phyloP scores from a whole-genome alignment of 2,113 vertebrate species.

The Oreamnos americanus region DNA sequence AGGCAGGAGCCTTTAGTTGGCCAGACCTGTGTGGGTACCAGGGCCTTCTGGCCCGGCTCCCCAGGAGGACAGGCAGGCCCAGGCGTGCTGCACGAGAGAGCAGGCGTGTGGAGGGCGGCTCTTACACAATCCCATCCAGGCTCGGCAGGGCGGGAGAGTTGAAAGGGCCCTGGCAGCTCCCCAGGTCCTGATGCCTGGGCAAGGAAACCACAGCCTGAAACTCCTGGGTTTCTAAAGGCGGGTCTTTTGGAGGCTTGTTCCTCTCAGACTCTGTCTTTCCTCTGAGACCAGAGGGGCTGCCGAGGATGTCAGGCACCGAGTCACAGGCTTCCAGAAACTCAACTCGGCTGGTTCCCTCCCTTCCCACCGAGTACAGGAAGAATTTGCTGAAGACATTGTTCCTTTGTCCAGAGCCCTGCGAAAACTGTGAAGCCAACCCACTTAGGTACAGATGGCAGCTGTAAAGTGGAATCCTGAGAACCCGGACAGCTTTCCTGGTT shows the following conservation, averaged over 20 bases:
- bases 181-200: conserved; percentile 24
- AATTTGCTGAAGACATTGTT: not conserved
- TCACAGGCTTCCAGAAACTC: not conserved
- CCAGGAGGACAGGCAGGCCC: conserved; percentile 21
- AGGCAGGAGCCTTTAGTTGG: not conserved
- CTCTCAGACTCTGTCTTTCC: conserved; percentile 20
- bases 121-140: conserved; percentile 38
- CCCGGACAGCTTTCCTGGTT: not conserved
- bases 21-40: conserved; percentile 52
- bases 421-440: not conserved
- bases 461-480: not conserved
- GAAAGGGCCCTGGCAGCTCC: conserved; percentile 60
- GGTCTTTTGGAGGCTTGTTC: conserved; percentile 29
- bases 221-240: conserved; percentile 25
- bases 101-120: not conserved
- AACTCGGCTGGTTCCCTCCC: not conserved
- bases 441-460: not conserved
- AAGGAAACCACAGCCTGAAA: conserved; percentile 57
- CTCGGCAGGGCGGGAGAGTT: conserved; percentile 43
- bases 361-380: not conserved
- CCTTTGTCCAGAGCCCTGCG: not conserved
- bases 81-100: not conserved
- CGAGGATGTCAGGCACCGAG: not conserved
- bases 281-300: conserved; percentile 30
- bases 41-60: conserved; percentile 14